These are phyloP conservation scores for Ladona fulva DNA, from an alignment of 1,140 invertebrate species.

Conservation along the genomic window DNA sequence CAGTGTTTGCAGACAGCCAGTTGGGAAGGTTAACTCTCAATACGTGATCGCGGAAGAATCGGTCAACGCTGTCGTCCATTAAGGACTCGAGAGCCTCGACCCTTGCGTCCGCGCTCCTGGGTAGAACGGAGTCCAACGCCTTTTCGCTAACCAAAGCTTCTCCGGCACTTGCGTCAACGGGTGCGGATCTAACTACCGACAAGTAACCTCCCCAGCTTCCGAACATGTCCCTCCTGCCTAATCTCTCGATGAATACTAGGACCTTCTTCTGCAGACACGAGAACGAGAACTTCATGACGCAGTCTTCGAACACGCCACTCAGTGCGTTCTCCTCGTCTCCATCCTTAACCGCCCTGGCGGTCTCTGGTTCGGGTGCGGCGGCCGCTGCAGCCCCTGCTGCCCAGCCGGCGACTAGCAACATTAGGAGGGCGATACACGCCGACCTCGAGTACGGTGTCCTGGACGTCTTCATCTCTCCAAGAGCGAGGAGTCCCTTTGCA, in stretches of 20 bases:
- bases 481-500: neutral
- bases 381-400: neutral
- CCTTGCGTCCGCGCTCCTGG: neutral
- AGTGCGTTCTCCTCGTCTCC: neutral
- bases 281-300: neutral
- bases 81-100: neutral
- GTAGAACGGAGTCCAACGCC: slow-evolving; percentile 7
- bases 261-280: neutral
- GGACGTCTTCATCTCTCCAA: slow-evolving; percentile 8
- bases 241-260: neutral
- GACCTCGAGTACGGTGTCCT: neutral
- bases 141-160: neutral
- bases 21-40: neutral
- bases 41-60: neutral
- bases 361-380: neutral
- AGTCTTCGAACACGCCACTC: neutral
- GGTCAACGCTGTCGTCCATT: neutral
- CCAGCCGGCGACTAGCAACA: neutral
- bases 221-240: neutral
- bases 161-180: neutral
- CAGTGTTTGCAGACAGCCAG: neutral
- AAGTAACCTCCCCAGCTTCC: neutral
- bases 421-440: neutral
- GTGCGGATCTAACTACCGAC: slow-evolving; percentile 36
- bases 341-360: neutral